Percentiles rank a stretch among this genome's conserved stretches.
Conservation (phyloP, 2,797 vertebrate genomes). For the Mormyrus proboscirostris region DNA sequence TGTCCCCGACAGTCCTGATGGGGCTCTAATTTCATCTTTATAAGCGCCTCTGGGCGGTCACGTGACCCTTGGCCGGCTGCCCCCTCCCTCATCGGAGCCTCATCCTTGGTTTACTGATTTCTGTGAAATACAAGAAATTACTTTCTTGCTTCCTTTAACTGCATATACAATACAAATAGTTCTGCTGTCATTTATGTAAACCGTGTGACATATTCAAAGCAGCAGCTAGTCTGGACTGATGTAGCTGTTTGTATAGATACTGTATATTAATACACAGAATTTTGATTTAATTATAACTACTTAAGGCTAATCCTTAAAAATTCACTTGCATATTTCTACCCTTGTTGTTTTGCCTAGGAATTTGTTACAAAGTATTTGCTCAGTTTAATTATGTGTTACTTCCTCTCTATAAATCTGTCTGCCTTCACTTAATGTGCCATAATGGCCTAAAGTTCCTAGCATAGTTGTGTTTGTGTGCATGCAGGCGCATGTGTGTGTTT, state of each 20-base stretch:
- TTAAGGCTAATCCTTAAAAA: neutral
- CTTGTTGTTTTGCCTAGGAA: neutral
- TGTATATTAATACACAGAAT: neutral
- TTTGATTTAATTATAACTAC: neutral
- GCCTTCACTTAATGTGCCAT: neutral
- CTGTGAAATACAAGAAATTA: neutral
- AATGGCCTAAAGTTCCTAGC: neutral
- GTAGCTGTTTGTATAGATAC: neutral
- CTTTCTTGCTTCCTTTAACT: neutral
- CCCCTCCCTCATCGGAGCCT: conserved; percentile 6
- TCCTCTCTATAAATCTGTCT: neutral
- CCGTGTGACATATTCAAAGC: neutral
- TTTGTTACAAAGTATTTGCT: neutral
- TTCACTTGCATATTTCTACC: neutral
- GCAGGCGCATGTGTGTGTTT: neutral
- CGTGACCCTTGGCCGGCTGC: conserved; percentile 35
- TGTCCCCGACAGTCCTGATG: neutral
- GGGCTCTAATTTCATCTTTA: conserved; percentile 43
- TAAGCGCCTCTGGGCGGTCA: conserved; percentile 40
- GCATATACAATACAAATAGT: neutral
- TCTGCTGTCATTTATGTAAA: neutral
- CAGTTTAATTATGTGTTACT: neutral
- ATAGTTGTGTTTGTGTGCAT: neutral
- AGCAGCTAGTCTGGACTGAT: neutral
- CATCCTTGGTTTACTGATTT: neutral